Conservation (phyloP, 53 echinoderm and acorn worm genomes). For the Luidia sarsii region DNA sequence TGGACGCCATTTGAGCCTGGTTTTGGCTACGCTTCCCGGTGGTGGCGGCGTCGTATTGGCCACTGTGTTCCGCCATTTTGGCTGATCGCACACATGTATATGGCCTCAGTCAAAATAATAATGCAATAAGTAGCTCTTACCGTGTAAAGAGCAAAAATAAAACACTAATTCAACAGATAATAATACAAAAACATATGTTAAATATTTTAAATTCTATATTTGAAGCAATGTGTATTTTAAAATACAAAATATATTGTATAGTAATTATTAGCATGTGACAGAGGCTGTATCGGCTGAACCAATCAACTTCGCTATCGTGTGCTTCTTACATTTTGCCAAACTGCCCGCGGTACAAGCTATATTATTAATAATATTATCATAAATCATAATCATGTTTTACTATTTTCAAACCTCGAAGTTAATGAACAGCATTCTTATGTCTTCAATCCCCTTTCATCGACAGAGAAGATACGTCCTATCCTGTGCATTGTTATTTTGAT, state of each 20-base stretch:
- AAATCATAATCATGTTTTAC: background rate
- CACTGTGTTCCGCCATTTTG: constrained; percentile 60
- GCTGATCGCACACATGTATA: constrained; percentile 35
- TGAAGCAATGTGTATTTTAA: background rate
- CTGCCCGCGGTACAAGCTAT: no score
- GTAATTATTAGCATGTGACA: no score
- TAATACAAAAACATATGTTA: background rate
- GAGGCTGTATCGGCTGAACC: constrained; percentile 34
- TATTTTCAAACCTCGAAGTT: no score
- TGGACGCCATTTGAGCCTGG: constrained; percentile 11
- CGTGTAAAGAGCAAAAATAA: background rate
- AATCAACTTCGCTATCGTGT: constrained; percentile 42
- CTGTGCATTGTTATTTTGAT: no score
- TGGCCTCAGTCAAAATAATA: constrained; percentile 22
- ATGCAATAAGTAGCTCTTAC: background rate
- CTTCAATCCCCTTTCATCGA: no score
- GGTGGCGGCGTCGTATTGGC: constrained; percentile 44
- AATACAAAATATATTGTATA: no score
- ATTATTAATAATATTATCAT: background rate
- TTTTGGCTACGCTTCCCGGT: constrained; percentile 44
- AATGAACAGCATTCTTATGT: no score
- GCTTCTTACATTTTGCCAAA: background rate
- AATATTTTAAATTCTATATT: background rate
- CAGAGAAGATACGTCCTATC: no score
- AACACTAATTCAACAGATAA: background rate